Percentiles rank a stretch among this genome's conserved stretches.
Evolutionary conservation across 1,140 invertebrate genomes (phyloP).

Genomic region (Bombus confusus): DNA sequence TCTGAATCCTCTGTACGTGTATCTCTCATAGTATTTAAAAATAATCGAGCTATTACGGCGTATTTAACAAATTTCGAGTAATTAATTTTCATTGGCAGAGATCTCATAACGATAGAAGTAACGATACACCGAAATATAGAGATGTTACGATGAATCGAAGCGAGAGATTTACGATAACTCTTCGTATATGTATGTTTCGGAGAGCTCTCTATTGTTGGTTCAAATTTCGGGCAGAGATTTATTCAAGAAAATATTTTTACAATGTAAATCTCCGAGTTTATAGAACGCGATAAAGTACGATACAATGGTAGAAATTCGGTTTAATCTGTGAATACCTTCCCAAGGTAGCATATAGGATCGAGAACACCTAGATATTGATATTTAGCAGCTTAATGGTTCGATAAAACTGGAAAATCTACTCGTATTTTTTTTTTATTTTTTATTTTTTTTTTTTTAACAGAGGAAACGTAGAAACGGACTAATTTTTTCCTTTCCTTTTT

Average conservation of each 20-base stretch:
- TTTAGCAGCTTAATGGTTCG: neutral
- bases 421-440: neutral
- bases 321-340: too few relatives aligned
- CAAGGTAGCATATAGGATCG: too few relatives aligned
- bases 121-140: too few relatives aligned
- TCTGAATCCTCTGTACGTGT: too few relatives aligned
- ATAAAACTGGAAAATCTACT: neutral
- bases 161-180: too few relatives aligned
- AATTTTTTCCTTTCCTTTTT: neutral
- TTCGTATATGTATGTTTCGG: fast-evolving
- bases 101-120: too few relatives aligned
- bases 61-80: too few relatives aligned
- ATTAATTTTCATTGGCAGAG: too few relatives aligned
- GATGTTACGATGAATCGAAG: too few relatives aligned
- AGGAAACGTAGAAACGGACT: neutral
- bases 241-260: neutral
- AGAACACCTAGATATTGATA: neutral
- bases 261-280: neutral
- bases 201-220: neutral
- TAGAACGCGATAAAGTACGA: neutral
- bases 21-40: neutral
- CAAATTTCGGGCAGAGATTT: neutral
- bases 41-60: too few relatives aligned
- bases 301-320: neutral
- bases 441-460: neutral